These are phyloP conservation scores for Schlechtendalia chinensis DNA, from an alignment of 1,140 invertebrate genomes.

Conservation along the genomic window DNA sequence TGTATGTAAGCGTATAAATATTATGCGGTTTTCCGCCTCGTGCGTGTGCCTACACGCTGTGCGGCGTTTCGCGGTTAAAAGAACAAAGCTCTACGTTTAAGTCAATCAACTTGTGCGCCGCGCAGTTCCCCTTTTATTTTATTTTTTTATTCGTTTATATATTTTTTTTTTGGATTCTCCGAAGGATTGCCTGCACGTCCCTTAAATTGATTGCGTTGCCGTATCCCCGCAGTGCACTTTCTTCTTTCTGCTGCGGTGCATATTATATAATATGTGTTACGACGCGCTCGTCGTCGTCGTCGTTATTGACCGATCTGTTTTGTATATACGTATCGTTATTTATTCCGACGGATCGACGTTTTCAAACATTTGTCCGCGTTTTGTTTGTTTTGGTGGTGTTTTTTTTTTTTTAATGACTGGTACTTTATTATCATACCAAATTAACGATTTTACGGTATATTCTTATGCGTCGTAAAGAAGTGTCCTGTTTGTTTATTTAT, in stretches of 20 bases:
- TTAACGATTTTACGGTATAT: too few species aligned
- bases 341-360: conserved; percentile 25
- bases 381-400: background rate
- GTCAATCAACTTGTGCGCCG: conserved; percentile 30
- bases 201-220: conserved; percentile 28
- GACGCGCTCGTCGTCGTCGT: background rate
- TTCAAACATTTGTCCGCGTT: background rate
- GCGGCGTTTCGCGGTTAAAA: conserved; percentile 8
- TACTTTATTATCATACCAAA: background rate
- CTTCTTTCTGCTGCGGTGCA: background rate
- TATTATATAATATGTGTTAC: too few species aligned
- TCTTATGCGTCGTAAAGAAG: too few species aligned
- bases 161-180: background rate
- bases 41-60: background rate
- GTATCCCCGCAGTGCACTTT: background rate
- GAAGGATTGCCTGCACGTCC: background rate
- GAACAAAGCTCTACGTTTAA: conserved; percentile 41
- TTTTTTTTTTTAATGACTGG: conserved; percentile 25
- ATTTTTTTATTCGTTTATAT: conserved; percentile 2
- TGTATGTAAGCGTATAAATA: background rate
- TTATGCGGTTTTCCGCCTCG: conserved; percentile 24
- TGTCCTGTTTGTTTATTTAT: too few species aligned
- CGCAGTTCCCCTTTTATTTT: conserved; percentile 4
- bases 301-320: conserved; percentile 30
- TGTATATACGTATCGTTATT: conserved; percentile 1